Base-by-base conservation (phyloP, 2,113 vertebrate species). In the Oryzias woworae region DNA sequence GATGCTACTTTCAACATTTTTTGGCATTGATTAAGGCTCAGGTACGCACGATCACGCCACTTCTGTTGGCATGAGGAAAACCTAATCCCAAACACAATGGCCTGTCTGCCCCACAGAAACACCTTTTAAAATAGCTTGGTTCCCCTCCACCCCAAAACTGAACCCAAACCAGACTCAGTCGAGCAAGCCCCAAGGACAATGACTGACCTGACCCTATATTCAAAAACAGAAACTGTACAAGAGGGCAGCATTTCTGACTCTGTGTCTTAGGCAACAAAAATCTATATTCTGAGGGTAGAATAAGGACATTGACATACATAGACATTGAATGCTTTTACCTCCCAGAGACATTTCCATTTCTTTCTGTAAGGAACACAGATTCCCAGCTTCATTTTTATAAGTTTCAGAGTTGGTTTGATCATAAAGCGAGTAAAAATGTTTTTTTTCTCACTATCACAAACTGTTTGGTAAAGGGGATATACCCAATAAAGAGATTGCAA, bases 11-110 rank as follows among this genome's bases (percentile, higher is more conserved):
- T 78, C 46, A 76, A 71, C 66, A 78, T 78, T 78, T 84, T 83
- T 83, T 80, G 59, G 53, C 77, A 81, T 71, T 87, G 87, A 89
- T 89, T 90, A 82, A 83, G 88, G 82, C 77, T 83, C 82, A 81
- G 77, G 79, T 88, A 83, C 76, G 80, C 78, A 85, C 76, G 82
- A 89, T 88, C 82, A 89, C 83, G 77, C 71, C 76, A 80, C 70
- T 80, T 83, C 72, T 87, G 80, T 86, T 85, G 85, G 88, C 78
- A 81, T 66, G 78, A 49, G 79, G 43, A 84, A 89, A 90, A 91
- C 66, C 44, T 58, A 80, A 87, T 74, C 80, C 73, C 71, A 51
- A 71, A 71, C 56, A 78, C 71, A 80, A 44, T 57, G 78, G 69
- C 55, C 73, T 64, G 67, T 71, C 75, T 81, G 55, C 46, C 48